Evolutionary conservation across 2,797 vertebrate species (phyloP), one percentile per base, ranked within the genome.

Genomic region (Chelon auratus): DNA sequence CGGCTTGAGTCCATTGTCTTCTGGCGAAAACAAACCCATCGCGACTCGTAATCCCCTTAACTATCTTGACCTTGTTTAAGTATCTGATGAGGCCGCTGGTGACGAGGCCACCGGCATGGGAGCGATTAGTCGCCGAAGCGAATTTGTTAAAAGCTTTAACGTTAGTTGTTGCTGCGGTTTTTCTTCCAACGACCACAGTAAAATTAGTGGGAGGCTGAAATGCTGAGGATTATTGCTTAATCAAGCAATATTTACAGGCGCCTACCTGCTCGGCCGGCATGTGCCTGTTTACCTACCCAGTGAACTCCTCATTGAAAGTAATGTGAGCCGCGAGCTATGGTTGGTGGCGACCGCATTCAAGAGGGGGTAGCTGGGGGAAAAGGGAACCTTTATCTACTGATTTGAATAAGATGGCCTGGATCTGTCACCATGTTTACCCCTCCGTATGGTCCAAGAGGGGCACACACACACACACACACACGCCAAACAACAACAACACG

Each of bases 371-470:
- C 96, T 96, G 97, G 94, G 94, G 84, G 90, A 92, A 94, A 94
- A 93, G 93, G 95, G 94, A 95, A 95, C 94, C 95, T 96, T 96
- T 96, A 96, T 95, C 93, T 95, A 92, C 94, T 95, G 94, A 97
- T 98, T 97, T 98, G 96, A 98, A 98, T 97, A 97, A 98, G 96
- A 96, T 97, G 96, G 95, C 96, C 96, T 97, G 96, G 96, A 97
- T 97, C 96, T 97, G 96, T 97, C 95, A 97, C 93, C 95, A 94
- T 95, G 96, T 96, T 96, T 95, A 95, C 93, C 91, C 87, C 74
- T 84, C 80, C 63, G 95, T 95, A 96, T 94, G 95, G 94, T 96
- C 81, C 13, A 80, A 84, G 72, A 85, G 81, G 74, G 75, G 76
- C 70, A 4, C 57, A 42, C 57, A 74, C 15, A 72, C 71, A 76